A percentile compares a stretch with the other conserved stretches of the same genome.
Conservation (phyloP, 2,797 vertebrate genomes). For the Dromococcyx pavoninus region DNA sequence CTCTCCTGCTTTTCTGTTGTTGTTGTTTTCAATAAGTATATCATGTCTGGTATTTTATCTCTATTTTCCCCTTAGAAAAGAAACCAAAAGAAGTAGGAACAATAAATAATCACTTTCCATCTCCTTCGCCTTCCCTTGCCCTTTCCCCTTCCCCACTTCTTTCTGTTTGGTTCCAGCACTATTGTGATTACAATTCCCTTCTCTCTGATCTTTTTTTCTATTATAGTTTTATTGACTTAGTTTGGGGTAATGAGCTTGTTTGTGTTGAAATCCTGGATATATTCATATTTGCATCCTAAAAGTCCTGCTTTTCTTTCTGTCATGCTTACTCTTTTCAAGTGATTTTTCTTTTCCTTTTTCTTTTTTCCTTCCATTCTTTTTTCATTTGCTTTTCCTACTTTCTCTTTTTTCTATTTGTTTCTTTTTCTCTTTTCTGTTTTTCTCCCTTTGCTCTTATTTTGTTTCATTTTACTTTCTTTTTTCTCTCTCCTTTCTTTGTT, state of each 20-base stretch:
- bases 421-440: not conserved
- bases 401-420: not conserved
- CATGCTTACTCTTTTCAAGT: not conserved
- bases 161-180: not conserved
- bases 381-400: not conserved
- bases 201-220: not conserved
- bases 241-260: not conserved
- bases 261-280: not conserved
- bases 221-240: not conserved
- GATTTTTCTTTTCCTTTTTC: not conserved
- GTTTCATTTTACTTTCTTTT: not conserved
- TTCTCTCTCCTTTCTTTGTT: not conserved
- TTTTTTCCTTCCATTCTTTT: not conserved
- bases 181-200: not conserved
- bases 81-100: conserved; percentile 25
- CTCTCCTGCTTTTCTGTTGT: not conserved
- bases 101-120: not conserved
- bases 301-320: not conserved
- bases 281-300: not conserved
- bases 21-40: not conserved
- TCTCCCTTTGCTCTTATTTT: not conserved
- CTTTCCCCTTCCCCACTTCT: not conserved
- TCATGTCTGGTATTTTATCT: conserved; percentile 40
- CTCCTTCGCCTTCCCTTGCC: too few relatives aligned
- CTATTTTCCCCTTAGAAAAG: conserved; percentile 21